Evolutionary conservation across 2,888 invertebrate genomes (phyloP).

Genomic region (Rhopalosiphum nymphaeae): DNA sequence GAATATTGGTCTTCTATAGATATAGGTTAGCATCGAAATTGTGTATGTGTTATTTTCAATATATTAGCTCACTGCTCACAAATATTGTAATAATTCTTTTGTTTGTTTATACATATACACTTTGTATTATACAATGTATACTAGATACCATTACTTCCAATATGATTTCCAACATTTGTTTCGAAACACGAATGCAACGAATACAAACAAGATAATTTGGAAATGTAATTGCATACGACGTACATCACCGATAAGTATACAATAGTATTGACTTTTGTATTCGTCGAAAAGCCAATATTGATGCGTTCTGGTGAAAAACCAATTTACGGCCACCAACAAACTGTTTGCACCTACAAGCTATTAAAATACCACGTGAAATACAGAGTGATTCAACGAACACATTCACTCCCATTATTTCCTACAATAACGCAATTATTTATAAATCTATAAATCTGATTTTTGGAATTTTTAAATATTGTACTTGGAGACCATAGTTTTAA

Average conservation of each 20-base stretch:
- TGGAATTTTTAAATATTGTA: not conserved
- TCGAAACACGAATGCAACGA: not conserved
- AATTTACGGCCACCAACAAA: not conserved
- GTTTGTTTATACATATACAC: not conserved
- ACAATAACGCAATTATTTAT: not conserved
- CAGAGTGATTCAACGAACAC: not conserved
- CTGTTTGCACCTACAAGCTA: not conserved
- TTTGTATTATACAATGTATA: not conserved
- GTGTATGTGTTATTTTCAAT: not conserved
- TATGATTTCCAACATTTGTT: not conserved
- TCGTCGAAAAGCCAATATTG: not conserved
- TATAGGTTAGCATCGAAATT: not conserved
- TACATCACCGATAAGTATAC: not conserved
- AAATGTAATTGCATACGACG: not conserved
- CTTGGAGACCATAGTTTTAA: not conserved
- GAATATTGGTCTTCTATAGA: not conserved
- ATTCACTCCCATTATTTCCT: not conserved
- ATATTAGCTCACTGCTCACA: not conserved
- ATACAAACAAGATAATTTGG: not conserved
- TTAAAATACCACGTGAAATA: not conserved
- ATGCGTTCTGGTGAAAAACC: constrained; percentile 22
- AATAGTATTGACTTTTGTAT: constrained; percentile 6
- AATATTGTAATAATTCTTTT: not conserved
- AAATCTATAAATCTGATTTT: not conserved
- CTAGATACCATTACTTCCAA: not conserved